phyloP scores from a whole-genome alignment of 1,140 invertebrate species.

The Ditylenchus dipsaci region DNA sequence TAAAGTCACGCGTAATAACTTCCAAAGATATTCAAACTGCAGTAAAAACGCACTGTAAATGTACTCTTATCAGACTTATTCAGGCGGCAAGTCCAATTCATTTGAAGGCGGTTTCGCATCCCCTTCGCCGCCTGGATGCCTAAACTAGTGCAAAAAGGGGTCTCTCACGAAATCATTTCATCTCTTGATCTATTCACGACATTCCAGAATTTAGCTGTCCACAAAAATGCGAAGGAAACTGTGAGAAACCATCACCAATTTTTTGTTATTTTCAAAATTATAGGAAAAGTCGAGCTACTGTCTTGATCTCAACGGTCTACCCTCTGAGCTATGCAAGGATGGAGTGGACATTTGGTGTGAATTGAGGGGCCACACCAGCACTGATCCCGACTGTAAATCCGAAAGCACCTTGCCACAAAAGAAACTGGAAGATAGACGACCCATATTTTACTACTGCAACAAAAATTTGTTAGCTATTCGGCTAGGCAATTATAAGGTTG shows the following conservation, averaged over 20 bases:
- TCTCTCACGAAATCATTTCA: slow-evolving; percentile 51
- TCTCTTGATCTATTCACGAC: slow-evolving; percentile 39
- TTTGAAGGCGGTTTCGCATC: slow-evolving; percentile 56
- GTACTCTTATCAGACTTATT: too few species aligned
- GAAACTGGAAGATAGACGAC: too few species aligned
- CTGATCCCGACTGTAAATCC: neutral
- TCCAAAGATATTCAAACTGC: too few species aligned
- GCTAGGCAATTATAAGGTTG: slow-evolving; percentile 49
- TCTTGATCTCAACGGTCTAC: neutral
- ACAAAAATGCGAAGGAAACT: neutral
- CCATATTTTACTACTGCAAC: slow-evolving; percentile 58
- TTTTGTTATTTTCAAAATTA: neutral
- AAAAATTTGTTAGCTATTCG: slow-evolving; percentile 54
- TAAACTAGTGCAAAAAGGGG: slow-evolving; percentile 44
- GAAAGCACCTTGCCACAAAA: too few species aligned
- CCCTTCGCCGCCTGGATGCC: slow-evolving; percentile 57
- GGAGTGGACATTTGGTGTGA: neutral
- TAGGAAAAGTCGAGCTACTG: neutral
- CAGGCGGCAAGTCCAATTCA: slow-evolving; percentile 55
- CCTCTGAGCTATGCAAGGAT: neutral
- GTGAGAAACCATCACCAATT: neutral
- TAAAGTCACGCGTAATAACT: neutral
- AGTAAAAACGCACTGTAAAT: too few species aligned
- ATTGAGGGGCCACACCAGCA: neutral
- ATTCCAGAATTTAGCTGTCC: slow-evolving; percentile 29